Evolutionary conservation across 2,113 vertebrate genomes (phyloP), one percentile per base, ranked within the genome.

Genomic region (Tragelaphus buxtoni): DNA sequence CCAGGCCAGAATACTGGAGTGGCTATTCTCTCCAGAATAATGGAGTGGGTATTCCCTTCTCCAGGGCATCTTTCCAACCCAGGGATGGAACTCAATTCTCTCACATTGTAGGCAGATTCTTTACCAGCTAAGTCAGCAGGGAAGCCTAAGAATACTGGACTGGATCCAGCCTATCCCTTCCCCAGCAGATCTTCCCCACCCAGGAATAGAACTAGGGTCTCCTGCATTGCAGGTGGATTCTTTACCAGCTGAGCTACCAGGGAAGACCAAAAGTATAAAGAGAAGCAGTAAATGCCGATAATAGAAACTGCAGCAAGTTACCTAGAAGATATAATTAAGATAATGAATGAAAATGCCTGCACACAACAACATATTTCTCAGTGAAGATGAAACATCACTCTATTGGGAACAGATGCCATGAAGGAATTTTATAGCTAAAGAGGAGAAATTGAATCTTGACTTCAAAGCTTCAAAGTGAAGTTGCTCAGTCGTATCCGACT

Each of bases 71-170:
- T 69, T 69, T 2, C 17, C 17, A 69, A 69, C 63, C 9, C 63
- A 3, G 9, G n/a, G 17, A 10, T 69, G 0, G 0, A 69, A 69
- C n/a, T 18, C 2, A 20, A 18, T 4, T 69, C n/a, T 69, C 63
- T 9, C n/a, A 35, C n/a, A 69, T 35, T 69, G n/a, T 10, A 42
- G 56, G 63, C 63, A 65, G 63, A 65, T n/a, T 65, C 32, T 65
- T 65, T n/a, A 65, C 63, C 32, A 65, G 16, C 63, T 65, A 18
- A n/a, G 16, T 65, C 32, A 9, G 32, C 32, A 65, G 32, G 16
- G 32, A n/a, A 18, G 63, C 32, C 32, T 32, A 65, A 65, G 63
- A 35, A 35, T 35, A 69, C n/a, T 5, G 63, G n/a, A 20, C 8
- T 20, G 63, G n/a, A 17, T 10, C 42, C 42, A 69, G 4, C n/a